Conservation (phyloP, 2,888 invertebrate genomes). For the Idaea straminata region DNA sequence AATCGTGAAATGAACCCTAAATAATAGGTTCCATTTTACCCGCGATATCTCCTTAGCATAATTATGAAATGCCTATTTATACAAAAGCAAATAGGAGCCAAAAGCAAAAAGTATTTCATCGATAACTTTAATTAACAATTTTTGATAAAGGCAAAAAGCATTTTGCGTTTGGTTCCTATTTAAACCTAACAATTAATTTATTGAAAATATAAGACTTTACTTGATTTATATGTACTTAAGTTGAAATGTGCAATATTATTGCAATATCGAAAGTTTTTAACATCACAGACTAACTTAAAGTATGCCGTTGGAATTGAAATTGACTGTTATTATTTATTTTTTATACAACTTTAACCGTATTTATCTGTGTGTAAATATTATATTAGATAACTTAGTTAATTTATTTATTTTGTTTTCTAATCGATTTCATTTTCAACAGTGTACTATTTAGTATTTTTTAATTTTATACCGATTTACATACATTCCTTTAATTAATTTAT, state of each 20-base stretch:
- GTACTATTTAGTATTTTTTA: not conserved
- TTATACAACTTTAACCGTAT: not conserved
- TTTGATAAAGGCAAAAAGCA: slow-evolving; percentile 3
- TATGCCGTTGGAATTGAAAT: not conserved
- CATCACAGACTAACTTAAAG: not conserved
- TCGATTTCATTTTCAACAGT: not conserved
- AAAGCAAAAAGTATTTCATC: slow-evolving; percentile 10
- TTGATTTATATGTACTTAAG: slow-evolving; percentile 20
- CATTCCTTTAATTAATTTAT: slow-evolving; percentile 4
- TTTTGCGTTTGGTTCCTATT: slow-evolving; percentile 2
- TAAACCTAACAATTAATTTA: slow-evolving; percentile 31
- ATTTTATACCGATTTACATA: not conserved
- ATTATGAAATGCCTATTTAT: not conserved
- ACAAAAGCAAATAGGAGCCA: not conserved
- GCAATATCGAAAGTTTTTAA: slow-evolving; percentile 8
- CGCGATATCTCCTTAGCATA: not conserved
- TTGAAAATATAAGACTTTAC: slow-evolving; percentile 39
- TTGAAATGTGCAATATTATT: slow-evolving; percentile 28
- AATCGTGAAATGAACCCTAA: not conserved
- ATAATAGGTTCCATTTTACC: not conserved
- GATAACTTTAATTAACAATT: too few species aligned
- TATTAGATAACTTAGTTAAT: not conserved
- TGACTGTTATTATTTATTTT: not conserved
- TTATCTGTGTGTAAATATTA: not conserved
- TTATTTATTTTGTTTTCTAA: not conserved